Evolutionary conservation across 2,797 vertebrate genomes (phyloP), one percentile per base, ranked within the genome.

Genomic region (Scleropages formosus): DNA sequence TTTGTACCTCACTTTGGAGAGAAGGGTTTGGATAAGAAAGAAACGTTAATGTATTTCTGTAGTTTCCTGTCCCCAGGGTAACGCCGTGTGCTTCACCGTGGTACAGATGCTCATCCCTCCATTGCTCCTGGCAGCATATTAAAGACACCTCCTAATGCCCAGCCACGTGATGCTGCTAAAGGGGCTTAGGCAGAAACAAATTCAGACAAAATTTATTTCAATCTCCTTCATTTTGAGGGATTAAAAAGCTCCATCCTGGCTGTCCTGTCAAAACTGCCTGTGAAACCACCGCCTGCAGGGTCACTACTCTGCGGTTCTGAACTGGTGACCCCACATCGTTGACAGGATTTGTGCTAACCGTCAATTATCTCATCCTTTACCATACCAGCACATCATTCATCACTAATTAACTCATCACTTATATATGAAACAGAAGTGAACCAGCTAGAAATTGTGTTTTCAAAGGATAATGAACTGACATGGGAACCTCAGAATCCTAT

Each of bases 71-170:
- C 77, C 31, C 78, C 78, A 62, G 79, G 39, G 31, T 39, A 39
- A 39, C 73, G 47, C 63, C 77, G 78, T 85, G 84, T 68, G 66
- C 11, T 47, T 10, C 44, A 13, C 12, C 44, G 20, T 68, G 46
- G 20, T 22, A 20, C n/a, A 22, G 39, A 68, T n/a, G 4, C 20
- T 11, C 20, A 4, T 0, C 39, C 82, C 74, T 44, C 22, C 6
- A 11, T 4, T 46, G 10, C 81, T n/a, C 81, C 80, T 1, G 78
- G 83, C 78, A 56, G 85, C 85, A 90, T 87, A 90, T 90, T 87
- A 85, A 89, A 90, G 87, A 91, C 91, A 91, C 90, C 85, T 87
- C 70, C 74, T 87, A 90, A 91, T 88, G 85, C 82, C 81, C 83
- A 89, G 85, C 91, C 91, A 92, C 91, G 89, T 91, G 91, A 86